Conservation (phyloP, 1,140 invertebrate genomes). For the Hyposmocoma kahamanoa region DNA sequence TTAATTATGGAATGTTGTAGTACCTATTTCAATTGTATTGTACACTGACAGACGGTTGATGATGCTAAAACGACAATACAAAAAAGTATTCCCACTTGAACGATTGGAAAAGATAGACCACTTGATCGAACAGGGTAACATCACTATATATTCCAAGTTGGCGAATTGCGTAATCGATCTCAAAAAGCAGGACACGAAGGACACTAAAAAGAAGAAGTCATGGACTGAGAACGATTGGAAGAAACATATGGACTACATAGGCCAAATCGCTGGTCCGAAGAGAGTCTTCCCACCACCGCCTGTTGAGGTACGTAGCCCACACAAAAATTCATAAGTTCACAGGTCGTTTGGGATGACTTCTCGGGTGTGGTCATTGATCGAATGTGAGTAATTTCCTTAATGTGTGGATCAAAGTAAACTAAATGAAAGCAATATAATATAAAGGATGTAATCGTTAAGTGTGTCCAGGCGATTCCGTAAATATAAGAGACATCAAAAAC, state of each 20-base stretch:
- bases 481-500: no score
- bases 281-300: conserved; percentile 33
- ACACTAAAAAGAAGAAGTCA: conserved; percentile 48
- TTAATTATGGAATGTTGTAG: no score
- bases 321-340: no score
- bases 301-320: conserved; percentile 25
- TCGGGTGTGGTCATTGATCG: no score
- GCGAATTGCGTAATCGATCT: conserved; percentile 53
- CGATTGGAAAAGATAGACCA: conserved; percentile 48
- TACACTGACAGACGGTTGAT: conserved; percentile 47
- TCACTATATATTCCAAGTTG: conserved; percentile 49
- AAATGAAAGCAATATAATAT: no score
- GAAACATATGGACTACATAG: conserved; percentile 63
- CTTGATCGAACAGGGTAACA: conserved; percentile 55
- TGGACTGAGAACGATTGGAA: conserved; percentile 63
- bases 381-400: conserved; percentile 6
- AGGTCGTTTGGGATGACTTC: no score
- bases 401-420: no score
- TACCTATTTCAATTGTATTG: no score
- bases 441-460: no score
- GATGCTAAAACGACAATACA: conserved; percentile 42
- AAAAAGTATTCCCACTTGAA: conserved; percentile 36
- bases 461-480: no score
- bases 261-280: conserved; percentile 43
- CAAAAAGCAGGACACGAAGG: conserved; percentile 52